phyloP scores from a whole-genome alignment of 2,888 invertebrate genomes.

The Melieria picta region DNA sequence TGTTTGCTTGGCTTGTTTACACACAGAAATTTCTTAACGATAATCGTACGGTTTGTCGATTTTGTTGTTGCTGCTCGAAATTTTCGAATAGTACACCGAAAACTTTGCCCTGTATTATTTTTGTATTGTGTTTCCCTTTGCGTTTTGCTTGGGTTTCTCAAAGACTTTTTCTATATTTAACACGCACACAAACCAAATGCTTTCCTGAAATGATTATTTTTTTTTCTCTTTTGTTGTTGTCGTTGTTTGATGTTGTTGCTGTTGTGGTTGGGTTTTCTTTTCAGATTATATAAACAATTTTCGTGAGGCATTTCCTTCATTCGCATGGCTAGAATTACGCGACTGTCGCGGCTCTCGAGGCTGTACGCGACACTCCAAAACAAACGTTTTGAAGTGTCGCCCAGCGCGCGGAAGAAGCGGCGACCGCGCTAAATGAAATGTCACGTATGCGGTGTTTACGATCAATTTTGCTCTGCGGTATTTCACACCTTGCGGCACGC shows the following conservation, averaged over 20 bases:
- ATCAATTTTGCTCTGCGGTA: conserved; percentile 13
- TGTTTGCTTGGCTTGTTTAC: conserved; percentile 20
- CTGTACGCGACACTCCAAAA: too few relatives aligned
- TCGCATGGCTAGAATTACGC: too few relatives aligned
- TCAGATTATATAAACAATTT: conserved; percentile 42
- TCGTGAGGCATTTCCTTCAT: too few relatives aligned
- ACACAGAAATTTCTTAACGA: conserved; percentile 1
- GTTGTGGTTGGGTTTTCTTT: conserved; percentile 9
- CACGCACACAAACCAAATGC: conserved; percentile 21
- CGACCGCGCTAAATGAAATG: too few relatives aligned
- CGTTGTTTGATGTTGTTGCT: not conserved
- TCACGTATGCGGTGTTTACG: not conserved
- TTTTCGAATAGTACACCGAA: not conserved
- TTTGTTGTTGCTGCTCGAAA: too few relatives aligned
- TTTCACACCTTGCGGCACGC: conserved; percentile 30
- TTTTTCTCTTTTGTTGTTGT: conserved; percentile 35
- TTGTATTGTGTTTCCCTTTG: conserved; percentile 4
- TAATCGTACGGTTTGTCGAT: not conserved
- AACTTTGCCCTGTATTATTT: not conserved
- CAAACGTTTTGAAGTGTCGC: too few relatives aligned
- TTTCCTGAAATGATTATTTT: conserved; percentile 28
- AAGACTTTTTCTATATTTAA: conserved; percentile 24
- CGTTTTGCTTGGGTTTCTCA: conserved; percentile 2
- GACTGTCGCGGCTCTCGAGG: too few relatives aligned
- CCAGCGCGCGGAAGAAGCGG: too few relatives aligned